Conservation (phyloP, 2,797 vertebrate genomes). For the Meriones psammophilus region DNA sequence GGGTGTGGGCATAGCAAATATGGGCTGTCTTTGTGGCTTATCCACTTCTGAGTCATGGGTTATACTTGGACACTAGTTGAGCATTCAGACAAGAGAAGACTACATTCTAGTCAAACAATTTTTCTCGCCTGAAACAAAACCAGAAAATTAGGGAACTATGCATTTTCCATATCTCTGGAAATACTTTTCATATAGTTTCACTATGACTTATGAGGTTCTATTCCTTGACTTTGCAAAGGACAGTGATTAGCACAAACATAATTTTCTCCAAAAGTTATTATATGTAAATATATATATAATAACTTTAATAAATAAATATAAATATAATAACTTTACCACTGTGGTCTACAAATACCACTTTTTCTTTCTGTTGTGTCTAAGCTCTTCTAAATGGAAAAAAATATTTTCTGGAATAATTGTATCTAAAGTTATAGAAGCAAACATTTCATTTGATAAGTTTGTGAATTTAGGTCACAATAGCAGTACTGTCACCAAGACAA, state of each 20-base stretch:
- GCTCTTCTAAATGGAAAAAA: constrained; percentile 52
- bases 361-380: constrained; percentile 28
- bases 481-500: constrained; percentile 39
- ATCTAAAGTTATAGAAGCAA: constrained; percentile 46
- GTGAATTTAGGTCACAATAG: constrained; percentile 60
- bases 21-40: not conserved
- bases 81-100: not conserved
- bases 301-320: too few species aligned
- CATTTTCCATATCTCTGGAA: not conserved
- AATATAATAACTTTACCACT: not conserved
- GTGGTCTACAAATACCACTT: not conserved
- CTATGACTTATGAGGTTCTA: not conserved
- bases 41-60: not conserved
- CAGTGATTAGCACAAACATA: not conserved
- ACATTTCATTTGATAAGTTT: constrained; percentile 62
- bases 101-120: not conserved
- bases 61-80: not conserved
- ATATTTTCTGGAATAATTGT: not conserved
- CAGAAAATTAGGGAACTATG: not conserved
- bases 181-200: constrained; percentile 43
- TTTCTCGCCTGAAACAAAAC: not conserved
- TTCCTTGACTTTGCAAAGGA: constrained; percentile 34
- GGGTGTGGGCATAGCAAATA: not conserved
- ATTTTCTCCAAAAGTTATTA: not conserved
- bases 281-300: not conserved